Percentiles rank a stretch among this genome's conserved stretches.
Evolutionary conservation across 2,113 vertebrate genomes (phyloP).

Genomic region (Eptesicus fuscus): DNA sequence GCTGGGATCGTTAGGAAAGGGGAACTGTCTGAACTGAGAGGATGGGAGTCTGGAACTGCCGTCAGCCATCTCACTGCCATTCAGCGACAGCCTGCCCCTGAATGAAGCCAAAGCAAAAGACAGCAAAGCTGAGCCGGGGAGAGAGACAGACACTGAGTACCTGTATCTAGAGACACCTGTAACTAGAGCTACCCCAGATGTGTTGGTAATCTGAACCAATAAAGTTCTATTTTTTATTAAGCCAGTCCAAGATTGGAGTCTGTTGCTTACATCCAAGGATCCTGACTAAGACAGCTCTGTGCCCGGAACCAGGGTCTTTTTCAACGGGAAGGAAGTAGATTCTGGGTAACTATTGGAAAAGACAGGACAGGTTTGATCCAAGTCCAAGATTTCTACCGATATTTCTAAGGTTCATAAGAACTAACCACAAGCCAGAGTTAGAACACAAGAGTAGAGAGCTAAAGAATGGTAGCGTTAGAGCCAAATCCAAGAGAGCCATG

Average conservation of each 20-base stretch:
- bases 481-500: not conserved
- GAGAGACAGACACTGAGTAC: not conserved
- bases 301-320: not conserved
- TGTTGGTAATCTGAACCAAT: not conserved
- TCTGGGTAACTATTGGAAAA: not conserved
- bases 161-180: not conserved
- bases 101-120: not conserved
- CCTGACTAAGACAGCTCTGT: not conserved
- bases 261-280: not conserved
- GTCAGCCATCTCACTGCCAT: not conserved
- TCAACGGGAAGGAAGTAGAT: not conserved
- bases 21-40: not conserved
- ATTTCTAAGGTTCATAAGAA: not conserved
- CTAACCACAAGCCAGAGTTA: not conserved
- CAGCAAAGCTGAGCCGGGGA: not conserved
- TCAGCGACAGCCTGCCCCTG: not conserved
- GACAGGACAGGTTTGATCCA: not conserved
- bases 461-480: not conserved
- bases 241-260: not conserved
- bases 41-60: not conserved
- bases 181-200: not conserved
- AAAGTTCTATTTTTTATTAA: not conserved
- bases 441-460: not conserved
- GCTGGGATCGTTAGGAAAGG: not conserved
- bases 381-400: not conserved